phyloP scores from a whole-genome alignment of 2,113 vertebrate genomes.

The Heterotis niloticus region DNA sequence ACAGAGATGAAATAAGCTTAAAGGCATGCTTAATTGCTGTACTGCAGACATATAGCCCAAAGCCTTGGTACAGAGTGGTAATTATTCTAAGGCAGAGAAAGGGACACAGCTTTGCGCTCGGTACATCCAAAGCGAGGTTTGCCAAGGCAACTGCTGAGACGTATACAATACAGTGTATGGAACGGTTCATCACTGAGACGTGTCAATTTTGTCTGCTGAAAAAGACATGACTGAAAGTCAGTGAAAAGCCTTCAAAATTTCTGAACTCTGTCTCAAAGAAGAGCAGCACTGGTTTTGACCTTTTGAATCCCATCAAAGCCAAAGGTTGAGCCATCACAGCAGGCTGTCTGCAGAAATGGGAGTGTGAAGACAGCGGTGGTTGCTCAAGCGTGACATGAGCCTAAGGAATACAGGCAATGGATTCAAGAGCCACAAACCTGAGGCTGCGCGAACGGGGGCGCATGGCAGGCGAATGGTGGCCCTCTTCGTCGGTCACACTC shows the following conservation, averaged over 20 bases:
- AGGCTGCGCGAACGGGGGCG: slow-evolving; percentile 85
- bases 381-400: no score
- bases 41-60: neutral
- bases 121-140: no score
- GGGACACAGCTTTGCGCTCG: no score
- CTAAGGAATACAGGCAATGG: no score
- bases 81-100: neutral
- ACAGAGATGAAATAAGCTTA: neutral
- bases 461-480: slow-evolving; percentile 62
- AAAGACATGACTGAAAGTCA: neutral
- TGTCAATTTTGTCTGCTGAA: neutral
- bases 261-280: neutral
- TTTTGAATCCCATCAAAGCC: slow-evolving; percentile 3
- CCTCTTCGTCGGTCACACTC: slow-evolving; percentile 76
- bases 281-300: neutral
- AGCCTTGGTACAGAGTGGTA: neutral
- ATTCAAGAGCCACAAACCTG: slow-evolving; percentile 61
- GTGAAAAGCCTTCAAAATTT: slow-evolving; percentile 10
- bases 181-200: neutral
- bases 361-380: no score
- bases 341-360: no score
- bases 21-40: no score
- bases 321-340: neutral
- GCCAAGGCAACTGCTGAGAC: neutral
- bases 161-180: no score